A percentile compares a stretch with the other conserved stretches of the same genome.
These are phyloP conservation scores for Peribatodes rhomboidaria DNA, from an alignment of 2,888 invertebrate species.

Conservation along the genomic window DNA sequence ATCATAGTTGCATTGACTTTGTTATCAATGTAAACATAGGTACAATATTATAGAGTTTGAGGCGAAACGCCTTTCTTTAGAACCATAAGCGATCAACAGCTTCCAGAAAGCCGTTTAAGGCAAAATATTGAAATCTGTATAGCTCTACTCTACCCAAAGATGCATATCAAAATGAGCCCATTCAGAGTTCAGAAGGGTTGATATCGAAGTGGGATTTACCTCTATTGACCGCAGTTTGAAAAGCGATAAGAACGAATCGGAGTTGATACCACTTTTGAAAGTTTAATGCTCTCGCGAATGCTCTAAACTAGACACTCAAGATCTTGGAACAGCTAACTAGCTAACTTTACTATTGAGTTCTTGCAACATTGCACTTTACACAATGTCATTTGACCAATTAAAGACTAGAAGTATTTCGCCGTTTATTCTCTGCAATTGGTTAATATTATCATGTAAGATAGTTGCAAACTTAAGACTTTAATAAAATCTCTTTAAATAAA, in stretches of 20 bases:
- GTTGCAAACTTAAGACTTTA: no score
- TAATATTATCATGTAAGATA: no score
- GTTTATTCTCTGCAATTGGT: no score
- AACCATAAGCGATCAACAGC: no score
- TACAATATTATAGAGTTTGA: no score
- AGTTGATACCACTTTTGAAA: conserved; percentile 2
- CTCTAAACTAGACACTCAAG: not conserved
- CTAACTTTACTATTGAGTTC: not conserved
- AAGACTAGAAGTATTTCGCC: not conserved
- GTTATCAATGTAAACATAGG: no score
- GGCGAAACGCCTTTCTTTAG: not conserved
- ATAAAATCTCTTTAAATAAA: no score
- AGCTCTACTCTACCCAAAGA: conserved; percentile 2
- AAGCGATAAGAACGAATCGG: conserved; percentile 14
- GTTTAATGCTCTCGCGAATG: not conserved
- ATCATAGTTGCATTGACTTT: no score
- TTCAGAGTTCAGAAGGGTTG: conserved; percentile 17
- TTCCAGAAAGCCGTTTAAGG: not conserved
- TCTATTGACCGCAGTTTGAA: conserved; percentile 20
- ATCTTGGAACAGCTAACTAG: not conserved
- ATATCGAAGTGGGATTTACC: conserved; percentile 8
- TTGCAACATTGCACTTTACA: not conserved
- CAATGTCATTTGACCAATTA: not conserved
- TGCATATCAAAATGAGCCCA: conserved; percentile 14
- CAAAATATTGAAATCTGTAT: not conserved